Conservation (phyloP, 2,113 vertebrate species). For the Sclerurus mexicanus region DNA sequence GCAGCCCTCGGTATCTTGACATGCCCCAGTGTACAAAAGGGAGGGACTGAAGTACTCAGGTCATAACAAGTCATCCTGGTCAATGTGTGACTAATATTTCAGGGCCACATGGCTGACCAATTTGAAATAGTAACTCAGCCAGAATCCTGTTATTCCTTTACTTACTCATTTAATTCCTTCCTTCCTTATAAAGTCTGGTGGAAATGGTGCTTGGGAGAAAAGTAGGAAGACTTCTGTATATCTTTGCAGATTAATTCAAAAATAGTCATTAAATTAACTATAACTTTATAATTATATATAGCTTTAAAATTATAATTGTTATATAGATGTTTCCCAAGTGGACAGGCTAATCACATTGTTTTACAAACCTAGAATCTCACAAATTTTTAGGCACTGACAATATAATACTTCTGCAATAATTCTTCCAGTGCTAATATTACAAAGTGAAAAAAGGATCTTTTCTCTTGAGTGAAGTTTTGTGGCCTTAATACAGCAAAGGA, state of each 20-base stretch:
- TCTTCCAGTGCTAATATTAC: background rate
- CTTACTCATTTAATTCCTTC: background rate
- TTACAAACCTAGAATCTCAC: background rate
- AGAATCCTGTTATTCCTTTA: background rate
- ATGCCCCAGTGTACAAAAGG: background rate
- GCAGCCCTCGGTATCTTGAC: background rate
- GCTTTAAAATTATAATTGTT: background rate
- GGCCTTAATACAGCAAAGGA: background rate
- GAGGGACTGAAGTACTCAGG: background rate
- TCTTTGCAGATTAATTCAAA: background rate
- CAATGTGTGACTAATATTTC: background rate
- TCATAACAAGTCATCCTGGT: background rate
- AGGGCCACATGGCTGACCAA: background rate
- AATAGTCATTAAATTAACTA: background rate
- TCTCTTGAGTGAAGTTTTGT: background rate
- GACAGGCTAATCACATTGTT: background rate
- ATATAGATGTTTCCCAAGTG: background rate
- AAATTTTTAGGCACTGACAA: background rate
- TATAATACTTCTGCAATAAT: background rate
- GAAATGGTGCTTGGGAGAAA: background rate
- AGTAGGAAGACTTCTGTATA: background rate
- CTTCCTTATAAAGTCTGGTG: background rate
- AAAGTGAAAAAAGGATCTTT: background rate
- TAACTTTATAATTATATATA: background rate
- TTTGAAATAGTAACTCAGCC: background rate